Evolutionary conservation across 2,797 vertebrate species (phyloP).

Genomic region (Taeniopygia guttata): DNA sequence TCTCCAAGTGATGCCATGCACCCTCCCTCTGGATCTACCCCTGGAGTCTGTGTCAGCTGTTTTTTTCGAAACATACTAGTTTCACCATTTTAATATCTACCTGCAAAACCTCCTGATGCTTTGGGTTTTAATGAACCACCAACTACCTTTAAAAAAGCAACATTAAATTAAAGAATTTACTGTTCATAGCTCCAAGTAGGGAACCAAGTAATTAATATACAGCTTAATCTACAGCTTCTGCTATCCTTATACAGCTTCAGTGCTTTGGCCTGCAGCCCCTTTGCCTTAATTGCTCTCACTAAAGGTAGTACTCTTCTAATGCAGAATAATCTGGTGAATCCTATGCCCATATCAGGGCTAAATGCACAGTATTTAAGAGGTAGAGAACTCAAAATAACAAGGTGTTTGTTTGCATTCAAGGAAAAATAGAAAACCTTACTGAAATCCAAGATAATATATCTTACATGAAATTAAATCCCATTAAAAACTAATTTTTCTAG

Average conservation of each 20-base stretch:
- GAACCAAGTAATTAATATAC: slow-evolving; percentile 57
- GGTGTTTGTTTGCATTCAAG: neutral
- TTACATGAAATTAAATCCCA: neutral
- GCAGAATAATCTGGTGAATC: slow-evolving; percentile 62
- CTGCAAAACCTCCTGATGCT: neutral
- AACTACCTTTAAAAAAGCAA: slow-evolving; percentile 46
- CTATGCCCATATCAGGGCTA: neutral
- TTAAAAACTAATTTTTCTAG: neutral
- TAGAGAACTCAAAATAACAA: slow-evolving; percentile 8
- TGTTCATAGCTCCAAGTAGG: slow-evolving; percentile 34
- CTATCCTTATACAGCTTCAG: slow-evolving; percentile 10
- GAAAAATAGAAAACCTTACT: neutral
- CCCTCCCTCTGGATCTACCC: neutral
- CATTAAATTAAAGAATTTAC: slow-evolving; percentile 34
- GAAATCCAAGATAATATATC: neutral
- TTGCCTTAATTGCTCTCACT: slow-evolving; percentile 68
- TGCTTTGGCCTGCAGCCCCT: slow-evolving; percentile 69
- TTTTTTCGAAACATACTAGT: neutral
- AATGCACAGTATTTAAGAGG: neutral
- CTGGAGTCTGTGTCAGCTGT: neutral
- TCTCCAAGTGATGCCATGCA: neutral
- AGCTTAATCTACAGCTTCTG: slow-evolving; percentile 58
- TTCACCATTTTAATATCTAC: neutral
- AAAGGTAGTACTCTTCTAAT: slow-evolving; percentile 65
- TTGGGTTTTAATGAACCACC: neutral